Evolutionary conservation across 1,140 invertebrate genomes (phyloP).

Genomic region (Pachypeltis micranthus): DNA sequence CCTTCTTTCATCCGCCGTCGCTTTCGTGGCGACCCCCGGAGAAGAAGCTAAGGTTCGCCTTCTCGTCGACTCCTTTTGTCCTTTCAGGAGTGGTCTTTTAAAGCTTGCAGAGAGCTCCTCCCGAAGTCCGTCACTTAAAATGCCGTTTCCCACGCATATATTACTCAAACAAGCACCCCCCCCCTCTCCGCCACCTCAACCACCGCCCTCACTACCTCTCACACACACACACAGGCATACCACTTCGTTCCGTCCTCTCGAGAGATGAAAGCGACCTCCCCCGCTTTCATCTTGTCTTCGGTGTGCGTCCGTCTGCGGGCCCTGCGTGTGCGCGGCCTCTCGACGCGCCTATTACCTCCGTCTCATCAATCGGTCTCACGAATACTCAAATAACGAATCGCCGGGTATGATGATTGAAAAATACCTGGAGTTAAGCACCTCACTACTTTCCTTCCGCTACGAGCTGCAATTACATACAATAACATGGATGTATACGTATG

Average conservation of each 20-base stretch:
- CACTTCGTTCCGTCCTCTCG: background rate
- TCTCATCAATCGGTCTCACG: constrained; percentile 4
- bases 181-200: no score
- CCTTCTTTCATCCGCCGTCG: background rate
- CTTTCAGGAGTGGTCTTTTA: background rate
- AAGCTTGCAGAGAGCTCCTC: background rate
- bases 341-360: background rate
- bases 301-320: no score
- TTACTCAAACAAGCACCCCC: no score
- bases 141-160: constrained; percentile 9
- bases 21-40: background rate
- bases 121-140: background rate
- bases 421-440: no score
- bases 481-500: no score
- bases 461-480: no score
- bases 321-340: background rate
- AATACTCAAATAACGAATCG: no score
- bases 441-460: no score
- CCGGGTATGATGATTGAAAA: no score
- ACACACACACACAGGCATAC: background rate
- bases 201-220: no score
- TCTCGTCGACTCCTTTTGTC: constrained; percentile 5
- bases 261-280: background rate
- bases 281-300: background rate
- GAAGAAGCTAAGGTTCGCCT: no score